Evolutionary conservation across 1,140 invertebrate genomes (phyloP), one percentile per base, ranked within the genome.

Genomic region (Musca domestica): DNA sequence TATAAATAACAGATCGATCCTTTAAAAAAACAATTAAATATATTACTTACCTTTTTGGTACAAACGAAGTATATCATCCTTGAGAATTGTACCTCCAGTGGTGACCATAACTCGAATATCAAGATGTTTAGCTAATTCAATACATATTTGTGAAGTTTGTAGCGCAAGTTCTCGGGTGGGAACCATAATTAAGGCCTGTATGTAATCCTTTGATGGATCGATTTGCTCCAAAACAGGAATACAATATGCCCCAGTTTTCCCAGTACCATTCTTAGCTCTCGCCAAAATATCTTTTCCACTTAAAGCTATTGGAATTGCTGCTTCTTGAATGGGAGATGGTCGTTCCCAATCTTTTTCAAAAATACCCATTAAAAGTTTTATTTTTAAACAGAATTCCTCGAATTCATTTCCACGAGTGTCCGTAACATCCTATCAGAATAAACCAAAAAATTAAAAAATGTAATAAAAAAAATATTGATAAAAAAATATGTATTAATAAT

Each of bases 321-420:
- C 95, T 88, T 98, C 96, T 87, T 99, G 98, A 86, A 99, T 99
- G 22, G 98, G 98, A 71, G 95, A 98, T 63, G 98, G 98, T 82
- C 95, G 95, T 82, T 99, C 98, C 98, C 98, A 99, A 58, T 98
- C 98, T 85, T 99, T 99, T 83, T 99, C 98, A 84, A 99, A 99
- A 81, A 99, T 99, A 72, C 98, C 98, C 97, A 99, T 99, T 68
- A 99, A 85, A 74, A 99, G 86, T 85, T 98, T 95, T 76, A 98
- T 87, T 84, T 96, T 97, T 67, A 99, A 86, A 84, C 97, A 98
- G 85, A 98, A 99, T 83, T 99, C 97, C 87, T 99, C 98, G 88
- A 99, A 99, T 83, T 99, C 97, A 86, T 98, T 98, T 75, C 98
- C 98, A 88, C 96, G 94, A 76, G 96, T 98, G 83, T 98, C 94